Percentiles rank a stretch among this genome's conserved stretches.
phyloP scores from a whole-genome alignment of 2,113 vertebrate genomes.

The Grammomys surdaster region DNA sequence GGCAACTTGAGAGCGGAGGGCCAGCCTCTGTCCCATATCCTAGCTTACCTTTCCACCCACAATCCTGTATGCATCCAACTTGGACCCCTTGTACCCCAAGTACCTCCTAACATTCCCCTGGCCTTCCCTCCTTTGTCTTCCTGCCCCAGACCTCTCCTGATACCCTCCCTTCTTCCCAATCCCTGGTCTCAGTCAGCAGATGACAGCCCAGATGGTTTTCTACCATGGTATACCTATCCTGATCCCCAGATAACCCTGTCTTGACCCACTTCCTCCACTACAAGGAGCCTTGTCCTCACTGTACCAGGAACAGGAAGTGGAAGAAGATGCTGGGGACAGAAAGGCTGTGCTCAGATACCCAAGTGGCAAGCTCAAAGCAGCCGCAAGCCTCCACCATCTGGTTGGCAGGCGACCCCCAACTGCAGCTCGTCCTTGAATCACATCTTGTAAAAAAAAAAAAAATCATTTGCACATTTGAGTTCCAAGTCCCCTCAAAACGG shows the following conservation, averaged over 20 bases:
- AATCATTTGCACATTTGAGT: constrained; percentile 78
- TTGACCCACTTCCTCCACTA: too few species aligned
- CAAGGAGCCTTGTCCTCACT: not conserved
- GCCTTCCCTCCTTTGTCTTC: not conserved
- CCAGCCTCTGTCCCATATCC: accelerated
- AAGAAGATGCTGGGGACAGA: constrained; percentile 62
- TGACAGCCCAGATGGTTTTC: not conserved
- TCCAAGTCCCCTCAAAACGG: constrained; percentile 76
- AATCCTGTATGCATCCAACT: not conserved
- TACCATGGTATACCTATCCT: not conserved
- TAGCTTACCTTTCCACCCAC: not conserved
- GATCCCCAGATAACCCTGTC: not conserved
- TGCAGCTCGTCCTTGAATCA: constrained; percentile 76
- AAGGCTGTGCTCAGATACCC: constrained; percentile 70
- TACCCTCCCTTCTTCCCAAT: too few species aligned
- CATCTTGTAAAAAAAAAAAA: constrained; percentile 79
- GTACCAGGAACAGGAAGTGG: not conserved
- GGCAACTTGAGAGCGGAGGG: accelerated
- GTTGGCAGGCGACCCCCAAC: constrained; percentile 74
- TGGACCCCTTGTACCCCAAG: accelerated
- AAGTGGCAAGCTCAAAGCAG: constrained; percentile 74
- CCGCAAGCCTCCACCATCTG: constrained; percentile 65
- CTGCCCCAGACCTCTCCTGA: not conserved
- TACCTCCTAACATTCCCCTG: accelerated
- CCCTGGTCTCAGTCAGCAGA: not conserved